A percentile compares a stretch with the other conserved stretches of the same genome.
Conservation (phyloP, 2,797 vertebrate genomes). For the Momotus momota region DNA sequence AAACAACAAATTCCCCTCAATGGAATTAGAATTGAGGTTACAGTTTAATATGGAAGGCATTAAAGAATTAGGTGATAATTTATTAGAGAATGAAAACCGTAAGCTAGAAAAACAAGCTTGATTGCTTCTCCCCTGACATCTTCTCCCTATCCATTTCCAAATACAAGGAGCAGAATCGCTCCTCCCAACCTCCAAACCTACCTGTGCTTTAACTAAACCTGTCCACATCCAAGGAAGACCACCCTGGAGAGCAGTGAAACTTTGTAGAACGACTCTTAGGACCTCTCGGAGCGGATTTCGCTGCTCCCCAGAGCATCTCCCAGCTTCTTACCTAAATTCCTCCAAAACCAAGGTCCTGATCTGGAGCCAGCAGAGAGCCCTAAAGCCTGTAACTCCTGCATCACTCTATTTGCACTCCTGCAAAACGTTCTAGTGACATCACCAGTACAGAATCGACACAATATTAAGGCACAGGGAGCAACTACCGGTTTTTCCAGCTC, state of each 20-base stretch:
- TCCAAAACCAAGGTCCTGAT: rapidly evolving
- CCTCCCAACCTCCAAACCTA: not conserved
- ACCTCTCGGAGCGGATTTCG: not conserved
- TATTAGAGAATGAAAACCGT: not conserved
- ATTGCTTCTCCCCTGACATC: not conserved
- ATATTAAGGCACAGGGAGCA: no score
- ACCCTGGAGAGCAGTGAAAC: not conserved
- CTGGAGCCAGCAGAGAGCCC: not conserved
- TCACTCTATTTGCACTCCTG: not conserved
- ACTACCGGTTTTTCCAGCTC: no score
- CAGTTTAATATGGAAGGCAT: not conserved
- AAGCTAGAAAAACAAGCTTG: not conserved
- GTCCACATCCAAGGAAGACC: not conserved
- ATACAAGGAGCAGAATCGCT: not conserved
- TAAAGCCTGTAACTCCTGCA: not conserved
- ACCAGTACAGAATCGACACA: not conserved
- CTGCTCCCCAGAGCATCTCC: not conserved
- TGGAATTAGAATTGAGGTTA: not conserved
- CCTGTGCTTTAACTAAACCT: not conserved
- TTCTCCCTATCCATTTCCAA: not conserved
- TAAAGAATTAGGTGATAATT: not conserved
- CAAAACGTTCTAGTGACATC: not conserved
- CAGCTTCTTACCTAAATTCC: not conserved
- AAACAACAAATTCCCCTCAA: not conserved
- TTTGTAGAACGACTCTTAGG: rapidly evolving